These are phyloP conservation scores for Cassiopea andromeda DNA, from an alignment of 30 jellyfish, hydroid and myxozoan genomes.

Conservation along the genomic window DNA sequence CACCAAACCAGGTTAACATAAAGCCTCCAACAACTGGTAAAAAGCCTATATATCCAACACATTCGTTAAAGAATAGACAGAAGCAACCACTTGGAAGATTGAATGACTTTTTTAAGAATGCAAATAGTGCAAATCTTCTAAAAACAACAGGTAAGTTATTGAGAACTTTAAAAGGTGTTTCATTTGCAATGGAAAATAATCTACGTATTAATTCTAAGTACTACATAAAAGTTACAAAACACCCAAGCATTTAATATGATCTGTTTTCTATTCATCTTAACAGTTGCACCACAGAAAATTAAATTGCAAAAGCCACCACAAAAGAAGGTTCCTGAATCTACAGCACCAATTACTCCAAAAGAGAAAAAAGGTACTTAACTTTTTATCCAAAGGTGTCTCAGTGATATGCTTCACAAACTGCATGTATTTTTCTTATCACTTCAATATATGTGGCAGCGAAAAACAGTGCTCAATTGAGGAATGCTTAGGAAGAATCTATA, in stretches of 20 bases:
- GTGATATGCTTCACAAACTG: too few relatives aligned
- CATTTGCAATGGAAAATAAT: background rate
- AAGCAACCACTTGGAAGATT: slow-evolving; percentile 19
- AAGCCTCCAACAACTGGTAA: slow-evolving; percentile 15
- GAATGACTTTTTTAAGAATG: slow-evolving; percentile 60
- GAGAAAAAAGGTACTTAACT: slow-evolving; percentile 39
- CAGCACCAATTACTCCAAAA: slow-evolving; percentile 48
- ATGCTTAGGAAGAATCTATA: too few relatives aligned
- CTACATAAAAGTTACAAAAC: too few relatives aligned
- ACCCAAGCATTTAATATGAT: too few relatives aligned
- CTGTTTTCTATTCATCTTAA: background rate
- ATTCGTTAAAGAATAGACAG: slow-evolving; percentile 5
- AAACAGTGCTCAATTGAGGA: too few relatives aligned
- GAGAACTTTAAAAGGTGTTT: too few relatives aligned
- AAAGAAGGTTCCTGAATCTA: slow-evolving; percentile 45
- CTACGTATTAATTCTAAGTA: too few relatives aligned
- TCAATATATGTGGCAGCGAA: too few relatives aligned
- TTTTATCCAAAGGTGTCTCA: too few relatives aligned
- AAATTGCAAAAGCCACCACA: slow-evolving; percentile 39
- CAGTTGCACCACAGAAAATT: slow-evolving; percentile 30
- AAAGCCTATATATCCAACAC: background rate
- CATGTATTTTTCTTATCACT: too few relatives aligned
- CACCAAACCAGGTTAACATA: slow-evolving; percentile 22
- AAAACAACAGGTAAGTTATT: slow-evolving; percentile 40
- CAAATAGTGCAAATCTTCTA: background rate